Evolutionary conservation across 2,888 invertebrate genomes (phyloP).

Genomic region (Apantesis nais): DNA sequence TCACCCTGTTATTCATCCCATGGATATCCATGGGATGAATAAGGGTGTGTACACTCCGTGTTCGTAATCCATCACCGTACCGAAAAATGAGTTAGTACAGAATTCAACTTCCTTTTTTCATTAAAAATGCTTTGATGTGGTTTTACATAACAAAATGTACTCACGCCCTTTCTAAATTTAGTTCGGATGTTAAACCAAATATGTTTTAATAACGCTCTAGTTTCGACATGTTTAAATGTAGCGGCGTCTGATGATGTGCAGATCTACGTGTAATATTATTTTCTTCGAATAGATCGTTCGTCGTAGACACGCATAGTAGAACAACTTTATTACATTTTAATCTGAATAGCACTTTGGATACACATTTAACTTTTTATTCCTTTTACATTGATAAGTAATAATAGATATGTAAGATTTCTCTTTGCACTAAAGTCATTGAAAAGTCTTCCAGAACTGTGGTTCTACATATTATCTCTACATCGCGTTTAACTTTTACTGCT

Average conservation of each 20-base stretch:
- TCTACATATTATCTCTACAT: background rate
- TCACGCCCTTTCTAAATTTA: slow-evolving; percentile 5
- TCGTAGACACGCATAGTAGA: background rate
- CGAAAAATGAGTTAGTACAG: too few species aligned
- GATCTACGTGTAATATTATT: slow-evolving; percentile 25
- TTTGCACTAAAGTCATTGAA: background rate
- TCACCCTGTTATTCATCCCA: too few species aligned
- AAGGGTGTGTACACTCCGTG: too few species aligned
- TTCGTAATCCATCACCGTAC: too few species aligned
- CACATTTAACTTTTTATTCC: background rate
- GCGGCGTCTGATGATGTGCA: slow-evolving; percentile 30
- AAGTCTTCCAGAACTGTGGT: background rate
- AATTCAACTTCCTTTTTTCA: slow-evolving; percentile 31
- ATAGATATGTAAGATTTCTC: background rate
- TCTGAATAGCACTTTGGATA: too few species aligned
- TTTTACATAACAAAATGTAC: slow-evolving; percentile 2
- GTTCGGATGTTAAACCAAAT: slow-evolving; percentile 13
- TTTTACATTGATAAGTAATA: background rate
- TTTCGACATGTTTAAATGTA: slow-evolving; percentile 23
- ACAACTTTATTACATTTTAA: background rate
- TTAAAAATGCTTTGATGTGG: slow-evolving; percentile 27
- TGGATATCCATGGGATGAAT: too few species aligned
- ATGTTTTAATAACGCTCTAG: slow-evolving; percentile 21
- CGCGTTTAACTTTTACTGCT: background rate
- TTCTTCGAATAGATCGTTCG: slow-evolving; percentile 1